Evolutionary conservation across 2,888 invertebrate genomes (phyloP).

Genomic region (Drosophila rubida): DNA sequence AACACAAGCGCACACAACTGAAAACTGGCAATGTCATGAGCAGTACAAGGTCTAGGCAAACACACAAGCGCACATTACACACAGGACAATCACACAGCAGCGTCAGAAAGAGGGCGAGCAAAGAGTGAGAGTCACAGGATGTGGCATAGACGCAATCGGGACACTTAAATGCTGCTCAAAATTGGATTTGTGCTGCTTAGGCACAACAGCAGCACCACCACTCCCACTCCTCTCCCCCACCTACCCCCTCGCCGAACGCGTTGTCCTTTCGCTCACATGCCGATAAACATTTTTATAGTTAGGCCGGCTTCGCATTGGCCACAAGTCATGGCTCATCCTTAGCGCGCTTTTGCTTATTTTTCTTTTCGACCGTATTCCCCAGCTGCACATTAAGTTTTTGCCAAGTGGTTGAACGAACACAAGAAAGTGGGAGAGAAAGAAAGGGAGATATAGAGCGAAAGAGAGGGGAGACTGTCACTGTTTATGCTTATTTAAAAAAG

Average conservation of each 20-base stretch:
- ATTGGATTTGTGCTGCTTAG: constrained; percentile 75
- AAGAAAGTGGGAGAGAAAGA: not conserved
- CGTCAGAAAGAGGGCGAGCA: constrained; percentile 9
- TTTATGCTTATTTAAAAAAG: constrained; percentile 81
- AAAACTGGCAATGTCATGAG: constrained; percentile 55
- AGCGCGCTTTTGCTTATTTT: constrained; percentile 23
- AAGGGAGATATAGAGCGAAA: not conserved
- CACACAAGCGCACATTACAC: constrained; percentile 16
- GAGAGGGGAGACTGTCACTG: constrained; percentile 33
- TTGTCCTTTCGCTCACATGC: constrained; percentile 40
- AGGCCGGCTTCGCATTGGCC: constrained; percentile 59
- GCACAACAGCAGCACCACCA: constrained; percentile 8
- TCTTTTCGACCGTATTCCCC: constrained; percentile 58
- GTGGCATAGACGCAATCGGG: constrained; percentile 51
- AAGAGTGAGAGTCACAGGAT: constrained; percentile 32
- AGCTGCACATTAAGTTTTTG: constrained; percentile 70
- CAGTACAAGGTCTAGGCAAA: constrained; percentile 40
- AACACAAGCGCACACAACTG: constrained; percentile 18
- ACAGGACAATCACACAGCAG: constrained; percentile 7
- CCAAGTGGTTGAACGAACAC: constrained; percentile 2
- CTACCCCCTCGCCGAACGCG: not conserved
- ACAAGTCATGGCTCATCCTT: constrained; percentile 76
- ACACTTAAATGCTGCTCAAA: constrained; percentile 75
- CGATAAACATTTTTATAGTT: constrained; percentile 78
- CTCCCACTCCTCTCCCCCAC: not conserved